phyloP scores from a whole-genome alignment of 1,140 invertebrate species.

The Drosophila watanabei region DNA sequence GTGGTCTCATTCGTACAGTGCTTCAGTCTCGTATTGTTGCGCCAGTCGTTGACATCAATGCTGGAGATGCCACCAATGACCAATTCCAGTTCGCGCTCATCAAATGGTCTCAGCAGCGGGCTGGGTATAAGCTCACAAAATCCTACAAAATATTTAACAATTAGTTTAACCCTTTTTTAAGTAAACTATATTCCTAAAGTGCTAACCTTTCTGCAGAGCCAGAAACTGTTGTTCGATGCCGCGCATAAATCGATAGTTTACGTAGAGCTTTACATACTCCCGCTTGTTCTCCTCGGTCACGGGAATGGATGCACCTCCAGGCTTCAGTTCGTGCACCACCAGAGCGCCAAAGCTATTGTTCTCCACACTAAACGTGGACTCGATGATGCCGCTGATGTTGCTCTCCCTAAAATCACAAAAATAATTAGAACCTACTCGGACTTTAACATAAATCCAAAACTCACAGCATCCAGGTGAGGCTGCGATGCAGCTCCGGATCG shows the following conservation, averaged over 20 bases:
- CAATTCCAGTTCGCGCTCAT: constrained; percentile 97
- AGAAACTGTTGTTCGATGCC: constrained; percentile 99
- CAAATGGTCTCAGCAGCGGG: constrained; percentile 94
- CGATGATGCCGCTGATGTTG: constrained; percentile 95
- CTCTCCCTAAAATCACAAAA: constrained; percentile 90
- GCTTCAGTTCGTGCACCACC: constrained; percentile 94
- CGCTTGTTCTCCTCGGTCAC: constrained; percentile 98
- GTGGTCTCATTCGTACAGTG: constrained; percentile 93
- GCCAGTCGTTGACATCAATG: constrained; percentile 98
- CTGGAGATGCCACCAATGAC: constrained; percentile 97
- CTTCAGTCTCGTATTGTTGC: constrained; percentile 96
- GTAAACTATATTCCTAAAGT: too few relatives aligned
- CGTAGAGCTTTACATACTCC: constrained; percentile 97
- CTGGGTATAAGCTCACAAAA: constrained; percentile 97
- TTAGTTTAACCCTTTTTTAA: neutral
- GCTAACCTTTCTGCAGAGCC: constrained; percentile 93
- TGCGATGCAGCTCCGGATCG: constrained; percentile 97
- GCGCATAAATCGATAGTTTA: constrained; percentile 98
- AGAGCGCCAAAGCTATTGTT: constrained; percentile 97
- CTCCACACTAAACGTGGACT: constrained; percentile 98
- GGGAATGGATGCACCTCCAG: constrained; percentile 92
- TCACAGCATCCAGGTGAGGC: constrained; percentile 98
- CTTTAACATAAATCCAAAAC: constrained; percentile 76
- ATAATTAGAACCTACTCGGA: neutral
- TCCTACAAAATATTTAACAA: constrained; percentile 70